A percentile compares a stretch with the other conserved stretches of the same genome.
Evolutionary conservation across 1,140 invertebrate genomes (phyloP).

Genomic region (Drosophila elegans): DNA sequence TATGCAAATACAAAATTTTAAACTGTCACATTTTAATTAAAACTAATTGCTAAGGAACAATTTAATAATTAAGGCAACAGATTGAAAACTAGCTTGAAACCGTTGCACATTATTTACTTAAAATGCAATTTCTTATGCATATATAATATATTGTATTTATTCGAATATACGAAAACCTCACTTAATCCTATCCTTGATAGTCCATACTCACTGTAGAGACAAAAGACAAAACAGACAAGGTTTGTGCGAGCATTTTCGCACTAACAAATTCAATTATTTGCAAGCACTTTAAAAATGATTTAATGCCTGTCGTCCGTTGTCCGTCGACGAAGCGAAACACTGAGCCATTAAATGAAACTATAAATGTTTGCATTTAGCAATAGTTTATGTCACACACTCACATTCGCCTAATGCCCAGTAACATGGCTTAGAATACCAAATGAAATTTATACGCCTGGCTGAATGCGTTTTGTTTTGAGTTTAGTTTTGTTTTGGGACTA

Average conservation of each 20-base stretch:
- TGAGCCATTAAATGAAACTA: slow-evolving; percentile 76
- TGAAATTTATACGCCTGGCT: slow-evolving; percentile 64
- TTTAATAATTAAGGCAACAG: background rate
- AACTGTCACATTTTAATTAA: slow-evolving; percentile 15
- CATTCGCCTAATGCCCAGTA: slow-evolving; percentile 10
- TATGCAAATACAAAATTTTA: slow-evolving; percentile 5
- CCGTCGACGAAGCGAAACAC: slow-evolving; percentile 39
- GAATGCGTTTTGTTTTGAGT: slow-evolving; percentile 19
- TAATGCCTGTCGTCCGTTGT: slow-evolving; percentile 56
- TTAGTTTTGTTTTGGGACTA: slow-evolving; percentile 25
- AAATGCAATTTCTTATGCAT: background rate
- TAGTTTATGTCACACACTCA: slow-evolving; percentile 55
- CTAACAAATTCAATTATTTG: slow-evolving; percentile 72
- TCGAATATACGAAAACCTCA: too few relatives aligned
- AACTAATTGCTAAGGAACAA: slow-evolving; percentile 2
- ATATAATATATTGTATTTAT: background rate
- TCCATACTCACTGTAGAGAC: background rate
- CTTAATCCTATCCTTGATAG: background rate
- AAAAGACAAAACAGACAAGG: slow-evolving; percentile 14
- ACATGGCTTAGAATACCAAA: slow-evolving; percentile 67
- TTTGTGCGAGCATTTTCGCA: slow-evolving; percentile 47
- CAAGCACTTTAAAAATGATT: slow-evolving; percentile 77
- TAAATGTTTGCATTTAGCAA: slow-evolving; percentile 69
- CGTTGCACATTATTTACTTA: background rate
- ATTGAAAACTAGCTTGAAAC: background rate